Conservation (phyloP, 2,888 invertebrate genomes). For the Taphrorychus bicolor region DNA sequence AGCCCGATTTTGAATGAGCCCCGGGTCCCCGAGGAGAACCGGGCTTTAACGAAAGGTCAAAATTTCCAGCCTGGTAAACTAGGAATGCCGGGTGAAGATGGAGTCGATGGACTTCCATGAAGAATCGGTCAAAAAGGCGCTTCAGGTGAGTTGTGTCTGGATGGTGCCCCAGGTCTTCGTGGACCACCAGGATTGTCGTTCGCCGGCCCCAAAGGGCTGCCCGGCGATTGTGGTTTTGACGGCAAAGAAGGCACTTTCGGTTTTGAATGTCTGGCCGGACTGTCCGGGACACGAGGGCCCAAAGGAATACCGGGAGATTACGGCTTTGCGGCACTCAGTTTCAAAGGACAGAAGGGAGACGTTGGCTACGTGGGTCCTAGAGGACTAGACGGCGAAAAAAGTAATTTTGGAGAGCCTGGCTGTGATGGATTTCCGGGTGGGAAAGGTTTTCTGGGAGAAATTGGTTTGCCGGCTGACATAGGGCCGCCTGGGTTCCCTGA, state of each 20-base stretch:
- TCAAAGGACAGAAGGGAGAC: conserved; percentile 63
- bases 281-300: conserved; percentile 64
- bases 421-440: conserved; percentile 63
- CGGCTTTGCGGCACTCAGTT: conserved; percentile 64
- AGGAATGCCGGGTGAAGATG: conserved; percentile 72
- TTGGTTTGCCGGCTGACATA: no score
- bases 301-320: conserved; percentile 69
- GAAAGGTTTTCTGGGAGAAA: conserved; percentile 64
- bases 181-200: conserved; percentile 70
- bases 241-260: no score
- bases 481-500: conserved; percentile 62
- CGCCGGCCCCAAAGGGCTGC: conserved; percentile 67
- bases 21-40: conserved; percentile 55
- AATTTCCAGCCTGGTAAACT: conserved; percentile 70
- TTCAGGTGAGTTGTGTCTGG: conserved; percentile 73
- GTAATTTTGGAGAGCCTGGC: conserved; percentile 64
- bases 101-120: conserved; percentile 73
- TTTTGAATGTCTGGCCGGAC: conserved; percentile 66
- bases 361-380: conserved; percentile 61
- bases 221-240: conserved; percentile 63
- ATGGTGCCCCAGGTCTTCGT: conserved; percentile 70
- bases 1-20: conserved; percentile 59
- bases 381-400: conserved; percentile 65
- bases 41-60: conserved; percentile 66
- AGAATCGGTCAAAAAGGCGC: conserved; percentile 77